Evolutionary conservation across 2,113 vertebrate species (phyloP).

Genomic region (Thalassoma bifasciatum): DNA sequence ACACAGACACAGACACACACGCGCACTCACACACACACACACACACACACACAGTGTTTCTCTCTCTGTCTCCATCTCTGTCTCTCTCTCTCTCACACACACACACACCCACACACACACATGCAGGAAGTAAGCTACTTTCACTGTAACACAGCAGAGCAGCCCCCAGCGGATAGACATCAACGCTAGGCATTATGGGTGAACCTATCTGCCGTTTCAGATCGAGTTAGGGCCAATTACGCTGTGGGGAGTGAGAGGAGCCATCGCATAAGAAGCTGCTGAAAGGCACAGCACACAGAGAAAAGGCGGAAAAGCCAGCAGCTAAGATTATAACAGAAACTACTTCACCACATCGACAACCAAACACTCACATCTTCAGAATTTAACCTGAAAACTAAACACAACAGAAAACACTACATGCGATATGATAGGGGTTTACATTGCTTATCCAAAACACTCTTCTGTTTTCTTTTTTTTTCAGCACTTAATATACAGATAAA

Average conservation of each 20-base stretch:
- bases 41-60: too few relatives aligned
- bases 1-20: too few relatives aligned
- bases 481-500: too few relatives aligned
- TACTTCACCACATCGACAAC: neutral
- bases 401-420: too few relatives aligned
- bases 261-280: constrained; percentile 8
- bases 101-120: constrained; percentile 17
- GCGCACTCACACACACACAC: too few relatives aligned
- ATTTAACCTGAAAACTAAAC: neutral
- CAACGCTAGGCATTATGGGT: constrained; percentile 56
- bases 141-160: constrained; percentile 35
- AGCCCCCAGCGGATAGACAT: constrained; percentile 51
- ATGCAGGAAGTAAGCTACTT: constrained; percentile 12
- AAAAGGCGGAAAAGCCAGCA: neutral
- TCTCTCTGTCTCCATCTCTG: too few relatives aligned
- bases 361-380: neutral
- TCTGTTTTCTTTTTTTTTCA: too few relatives aligned
- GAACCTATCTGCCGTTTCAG: constrained; percentile 48
- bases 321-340: constrained; percentile 28
- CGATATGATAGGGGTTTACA: neutral
- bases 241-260: constrained; percentile 44
- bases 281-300: constrained; percentile 19
- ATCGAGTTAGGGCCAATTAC: constrained; percentile 58
- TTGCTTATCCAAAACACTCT: neutral
- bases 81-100: too few relatives aligned